These are phyloP conservation scores for Calosoma granatense DNA, from an alignment of 1,140 invertebrate species.

Conservation along the genomic window DNA sequence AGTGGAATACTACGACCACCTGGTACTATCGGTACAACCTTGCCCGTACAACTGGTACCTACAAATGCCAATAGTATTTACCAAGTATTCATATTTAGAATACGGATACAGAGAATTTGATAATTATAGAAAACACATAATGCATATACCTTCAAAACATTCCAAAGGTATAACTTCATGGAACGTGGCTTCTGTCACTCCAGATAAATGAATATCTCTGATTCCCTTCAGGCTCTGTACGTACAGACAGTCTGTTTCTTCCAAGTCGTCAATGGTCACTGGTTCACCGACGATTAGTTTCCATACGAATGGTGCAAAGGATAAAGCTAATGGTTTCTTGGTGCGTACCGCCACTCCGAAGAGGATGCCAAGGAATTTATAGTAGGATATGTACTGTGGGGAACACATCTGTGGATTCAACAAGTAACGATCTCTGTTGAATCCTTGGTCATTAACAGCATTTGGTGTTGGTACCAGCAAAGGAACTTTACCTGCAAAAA, in stretches of 20 bases:
- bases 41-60: conserved; percentile 45
- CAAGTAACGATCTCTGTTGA: conserved; percentile 51
- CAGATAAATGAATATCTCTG: conserved; percentile 45
- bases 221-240: conserved; percentile 49
- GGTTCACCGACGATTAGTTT: conserved; percentile 52
- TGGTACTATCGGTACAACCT: conserved; percentile 47
- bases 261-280: conserved; percentile 48
- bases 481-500: conserved; percentile 35
- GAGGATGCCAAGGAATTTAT: conserved; percentile 50
- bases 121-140: neutral
- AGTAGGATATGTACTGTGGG: conserved; percentile 43
- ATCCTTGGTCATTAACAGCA: conserved; percentile 46
- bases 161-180: conserved; percentile 56
- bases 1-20: conserved; percentile 49
- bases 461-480: conserved; percentile 48
- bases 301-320: conserved; percentile 55
- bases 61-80: neutral
- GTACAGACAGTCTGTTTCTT: conserved; percentile 54
- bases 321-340: conserved; percentile 49
- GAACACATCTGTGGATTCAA: conserved; percentile 50
- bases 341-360: conserved; percentile 50
- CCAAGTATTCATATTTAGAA: neutral
- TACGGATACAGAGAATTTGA: neutral
- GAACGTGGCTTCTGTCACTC: conserved; percentile 50
- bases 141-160: conserved; percentile 47